Evolutionary conservation across 2,888 invertebrate genomes (phyloP), one percentile per base, ranked within the genome.

Genomic region (Brenthis hecate): DNA sequence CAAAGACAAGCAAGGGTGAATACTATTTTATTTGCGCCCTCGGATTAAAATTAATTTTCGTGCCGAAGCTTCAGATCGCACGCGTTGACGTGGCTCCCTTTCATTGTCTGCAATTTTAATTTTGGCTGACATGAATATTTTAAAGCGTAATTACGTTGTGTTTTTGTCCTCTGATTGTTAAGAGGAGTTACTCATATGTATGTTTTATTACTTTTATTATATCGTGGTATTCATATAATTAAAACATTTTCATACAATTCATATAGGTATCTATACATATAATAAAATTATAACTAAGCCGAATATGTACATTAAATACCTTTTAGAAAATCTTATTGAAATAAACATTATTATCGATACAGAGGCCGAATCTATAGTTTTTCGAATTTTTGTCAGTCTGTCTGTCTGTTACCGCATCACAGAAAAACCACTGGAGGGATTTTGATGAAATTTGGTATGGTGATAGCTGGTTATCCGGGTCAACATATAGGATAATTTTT

Each of bases 31-130:
- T 89, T 90, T 86, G 85, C 85, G 78, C 85, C 85, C 86, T 80
- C 81, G 83, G 88, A 88, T 89, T 90, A 85, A 89, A 89, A 89
- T 91, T 91, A 87, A 88, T 89, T 91, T 90, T 90, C 88, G 87
- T 87, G 88, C 72, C 69, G 70, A 85, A 83, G 82, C 83, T 83
- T 85, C 84, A 82, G 83, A 85, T 85, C 85, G 82, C 78, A 79
- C 79, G 73, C 70, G 75, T 76, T 78, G 77, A 78, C 80, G 77
- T 77, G 82, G 74, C 79, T 81, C 77, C 65, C 78, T 81, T 80
- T 81, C 83, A 85, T 88, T 88, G 87, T 88, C 79, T 85, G 77
- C 83, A 83, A 86, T 81, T 89, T 88, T 85, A 83, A 88, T 88
- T 86, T 85, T 78, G 82, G 81, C 78, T 80, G 82, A 84, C 79